Evolutionary conservation across 2,888 invertebrate species (phyloP).

Genomic region (Ichneumoninae sp.): DNA sequence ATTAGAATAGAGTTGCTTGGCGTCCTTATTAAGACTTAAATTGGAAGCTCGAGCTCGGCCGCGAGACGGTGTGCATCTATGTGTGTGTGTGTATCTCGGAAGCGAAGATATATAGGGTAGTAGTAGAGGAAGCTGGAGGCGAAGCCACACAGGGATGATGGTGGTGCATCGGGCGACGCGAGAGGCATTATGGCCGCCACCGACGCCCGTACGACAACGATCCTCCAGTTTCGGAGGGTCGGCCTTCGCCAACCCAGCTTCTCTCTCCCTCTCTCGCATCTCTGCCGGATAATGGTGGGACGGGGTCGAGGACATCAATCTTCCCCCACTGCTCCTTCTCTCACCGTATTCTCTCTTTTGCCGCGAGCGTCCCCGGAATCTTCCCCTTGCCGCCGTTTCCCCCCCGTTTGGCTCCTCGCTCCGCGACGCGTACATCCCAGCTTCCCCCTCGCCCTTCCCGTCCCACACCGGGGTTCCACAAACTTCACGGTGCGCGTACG

Average conservation of each 20-base stretch:
- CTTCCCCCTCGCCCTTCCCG: slow-evolving; percentile 35
- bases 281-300: slow-evolving; percentile 75
- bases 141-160: slow-evolving; percentile 64
- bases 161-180: slow-evolving; percentile 78
- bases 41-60: slow-evolving; percentile 73
- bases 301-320: slow-evolving; percentile 83
- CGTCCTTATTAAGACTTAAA: slow-evolving; percentile 82
- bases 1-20: slow-evolving; percentile 78
- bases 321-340: slow-evolving; percentile 77
- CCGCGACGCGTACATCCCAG: slow-evolving; percentile 68
- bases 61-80: slow-evolving; percentile 46
- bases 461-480: slow-evolving; percentile 42
- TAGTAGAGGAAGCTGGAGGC: slow-evolving; percentile 58
- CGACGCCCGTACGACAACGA: slow-evolving; percentile 68
- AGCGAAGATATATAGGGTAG: slow-evolving; percentile 47
- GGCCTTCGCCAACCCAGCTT: slow-evolving; percentile 75
- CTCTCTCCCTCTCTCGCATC: slow-evolving; percentile 62
- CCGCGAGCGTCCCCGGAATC: slow-evolving; percentile 60
- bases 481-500: slow-evolving; percentile 57
- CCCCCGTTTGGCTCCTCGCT: slow-evolving; percentile 65
- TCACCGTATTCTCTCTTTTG: slow-evolving; percentile 72
- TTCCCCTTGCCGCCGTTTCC: slow-evolving; percentile 78
- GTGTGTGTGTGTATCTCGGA: slow-evolving; percentile 19
- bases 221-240: slow-evolving; percentile 81
- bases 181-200: slow-evolving; percentile 83